Conservation (phyloP, 2,113 vertebrate species). For the Scolopax mira region DNA sequence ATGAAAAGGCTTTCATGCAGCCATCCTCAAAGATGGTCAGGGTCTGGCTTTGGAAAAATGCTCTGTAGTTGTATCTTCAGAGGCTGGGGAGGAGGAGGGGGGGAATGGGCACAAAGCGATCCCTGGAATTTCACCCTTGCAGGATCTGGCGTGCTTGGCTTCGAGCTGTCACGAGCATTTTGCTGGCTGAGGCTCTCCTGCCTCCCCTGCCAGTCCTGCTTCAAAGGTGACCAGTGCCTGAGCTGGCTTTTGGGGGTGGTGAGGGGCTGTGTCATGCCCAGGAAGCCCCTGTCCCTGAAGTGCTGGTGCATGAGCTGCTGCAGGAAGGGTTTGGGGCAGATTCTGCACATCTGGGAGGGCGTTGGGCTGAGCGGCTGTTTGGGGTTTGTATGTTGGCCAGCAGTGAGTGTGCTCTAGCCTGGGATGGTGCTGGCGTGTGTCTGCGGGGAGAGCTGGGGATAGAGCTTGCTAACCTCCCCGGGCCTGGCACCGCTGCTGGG, state of each 20-base stretch:
- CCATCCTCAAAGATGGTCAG: background rate
- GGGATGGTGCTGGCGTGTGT: background rate
- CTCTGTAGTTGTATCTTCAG: constrained; percentile 29
- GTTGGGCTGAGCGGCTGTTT: background rate
- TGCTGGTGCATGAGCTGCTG: rapidly evolving
- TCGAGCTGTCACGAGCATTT: background rate
- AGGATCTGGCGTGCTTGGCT: background rate
- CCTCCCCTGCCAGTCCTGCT: background rate
- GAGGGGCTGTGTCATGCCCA: background rate
- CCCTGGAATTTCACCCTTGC: constrained; percentile 28
- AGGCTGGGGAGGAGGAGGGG: background rate
- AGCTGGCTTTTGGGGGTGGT: rapidly evolving
- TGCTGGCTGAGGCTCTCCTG: background rate
- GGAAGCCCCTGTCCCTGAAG: background rate
- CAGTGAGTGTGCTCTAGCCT: rapidly evolving
- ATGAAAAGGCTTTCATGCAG: constrained; percentile 37
- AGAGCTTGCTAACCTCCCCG: background rate
- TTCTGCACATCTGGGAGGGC: background rate
- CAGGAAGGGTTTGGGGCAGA: background rate
- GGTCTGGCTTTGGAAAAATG: constrained; percentile 27
- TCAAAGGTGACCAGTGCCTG: background rate
- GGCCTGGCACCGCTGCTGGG: background rate
- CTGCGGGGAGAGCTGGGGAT: background rate
- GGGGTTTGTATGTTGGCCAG: background rate
- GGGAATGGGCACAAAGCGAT: background rate